phyloP scores from a whole-genome alignment of 92 coral and sea anemone genomes.

The Actinernus sp. region DNA sequence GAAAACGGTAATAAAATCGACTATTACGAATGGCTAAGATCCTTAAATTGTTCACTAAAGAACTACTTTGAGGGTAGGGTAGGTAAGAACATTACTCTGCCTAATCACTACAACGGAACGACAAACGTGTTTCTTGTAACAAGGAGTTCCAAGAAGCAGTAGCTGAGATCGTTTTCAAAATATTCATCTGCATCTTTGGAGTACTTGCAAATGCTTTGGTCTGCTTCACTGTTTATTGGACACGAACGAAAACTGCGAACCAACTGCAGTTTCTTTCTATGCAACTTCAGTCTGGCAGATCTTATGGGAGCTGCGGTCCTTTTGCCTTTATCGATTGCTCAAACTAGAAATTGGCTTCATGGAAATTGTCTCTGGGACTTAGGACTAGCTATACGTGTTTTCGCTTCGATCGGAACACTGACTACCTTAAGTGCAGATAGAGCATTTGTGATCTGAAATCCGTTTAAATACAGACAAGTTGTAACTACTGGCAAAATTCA shows the following conservation, averaged over 20 bases:
- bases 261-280: neutral
- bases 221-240: neutral
- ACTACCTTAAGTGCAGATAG: constrained; percentile 3
- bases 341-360: neutral
- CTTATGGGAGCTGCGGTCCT: neutral
- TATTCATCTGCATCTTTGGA: neutral
- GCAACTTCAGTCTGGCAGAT: constrained; percentile 7
- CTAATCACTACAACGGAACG: too few relatives aligned
- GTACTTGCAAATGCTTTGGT: neutral
- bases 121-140: neutral
- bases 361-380: constrained; percentile 3
- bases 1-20: too few relatives aligned
- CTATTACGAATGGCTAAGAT: too few relatives aligned
- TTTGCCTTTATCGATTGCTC: neutral
- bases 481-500: neutral
- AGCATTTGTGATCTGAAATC: constrained; percentile 11
- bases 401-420: constrained; percentile 2
- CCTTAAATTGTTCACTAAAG: too few relatives aligned
- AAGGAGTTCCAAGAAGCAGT: neutral
- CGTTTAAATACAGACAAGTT: constrained; percentile 6
- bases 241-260: constrained; percentile 13
- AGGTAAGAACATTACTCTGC: too few relatives aligned
- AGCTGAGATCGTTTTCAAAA: constrained; percentile 10
- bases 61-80: too few relatives aligned
- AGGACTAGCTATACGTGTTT: neutral